Evolutionary conservation across 2,888 invertebrate species (phyloP).

Genomic region (Iphiclides podalirius): DNA sequence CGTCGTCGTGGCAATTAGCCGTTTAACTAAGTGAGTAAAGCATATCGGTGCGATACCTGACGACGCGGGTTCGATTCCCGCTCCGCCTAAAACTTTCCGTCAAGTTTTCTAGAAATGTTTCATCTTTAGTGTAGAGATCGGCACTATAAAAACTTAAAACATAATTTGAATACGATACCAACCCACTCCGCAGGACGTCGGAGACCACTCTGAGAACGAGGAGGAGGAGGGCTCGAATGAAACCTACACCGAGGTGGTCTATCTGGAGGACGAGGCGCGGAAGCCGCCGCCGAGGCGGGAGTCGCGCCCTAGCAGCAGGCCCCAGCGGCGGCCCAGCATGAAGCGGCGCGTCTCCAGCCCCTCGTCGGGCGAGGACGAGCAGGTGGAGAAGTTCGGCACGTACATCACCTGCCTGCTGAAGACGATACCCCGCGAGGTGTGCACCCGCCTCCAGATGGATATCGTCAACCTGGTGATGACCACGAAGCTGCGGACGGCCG

Average conservation of each 20-base stretch:
- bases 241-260: slow-evolving; percentile 28
- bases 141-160: too few species aligned
- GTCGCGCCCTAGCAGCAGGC: neutral
- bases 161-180: too few species aligned
- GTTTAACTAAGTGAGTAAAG: too few species aligned
- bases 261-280: slow-evolving; percentile 24
- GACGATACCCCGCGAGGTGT: slow-evolving; percentile 41
- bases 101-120: too few species aligned
- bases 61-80: too few species aligned
- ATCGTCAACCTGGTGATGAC: slow-evolving; percentile 53
- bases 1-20: too few species aligned
- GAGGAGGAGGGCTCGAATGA: slow-evolving; percentile 20
- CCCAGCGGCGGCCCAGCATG: neutral
- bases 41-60: too few species aligned
- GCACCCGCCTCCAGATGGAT: slow-evolving; percentile 50
- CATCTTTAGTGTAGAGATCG: too few species aligned
- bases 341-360: neutral
- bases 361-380: slow-evolving; percentile 27
- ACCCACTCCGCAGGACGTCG: slow-evolving; percentile 10
- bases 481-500: slow-evolving; percentile 41
- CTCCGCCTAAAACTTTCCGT: too few species aligned
- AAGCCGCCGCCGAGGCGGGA: neutral
- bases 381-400: slow-evolving; percentile 46
- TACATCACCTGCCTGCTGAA: slow-evolving; percentile 50
- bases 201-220: slow-evolving; percentile 22